A percentile compares a stretch with the other conserved stretches of the same genome.
phyloP scores from a whole-genome alignment of 2,113 vertebrate species.

The Collichthys lucidus region DNA sequence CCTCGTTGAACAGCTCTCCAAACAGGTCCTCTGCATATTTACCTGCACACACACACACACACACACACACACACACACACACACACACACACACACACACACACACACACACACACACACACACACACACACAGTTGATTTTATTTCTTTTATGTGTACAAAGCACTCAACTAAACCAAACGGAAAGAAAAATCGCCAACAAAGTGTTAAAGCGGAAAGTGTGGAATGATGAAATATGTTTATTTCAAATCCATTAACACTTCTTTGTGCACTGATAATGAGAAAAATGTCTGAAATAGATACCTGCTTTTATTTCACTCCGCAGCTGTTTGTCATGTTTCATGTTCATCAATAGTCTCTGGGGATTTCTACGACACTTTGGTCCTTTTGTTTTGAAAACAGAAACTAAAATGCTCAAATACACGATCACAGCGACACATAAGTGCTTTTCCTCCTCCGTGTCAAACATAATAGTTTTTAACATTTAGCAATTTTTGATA shows the following conservation, averaged over 20 bases:
- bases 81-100: too few relatives aligned
- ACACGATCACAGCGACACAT: neutral
- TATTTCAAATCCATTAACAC: neutral
- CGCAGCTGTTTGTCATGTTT: neutral
- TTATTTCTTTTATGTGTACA: too few relatives aligned
- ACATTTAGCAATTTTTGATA: neutral
- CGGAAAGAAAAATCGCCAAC: neutral
- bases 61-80: too few relatives aligned
- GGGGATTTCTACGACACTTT: neutral
- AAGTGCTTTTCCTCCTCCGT: neutral
- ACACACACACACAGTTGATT: neutral
- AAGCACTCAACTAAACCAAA: too few relatives aligned
- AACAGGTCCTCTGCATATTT: slow-evolving; percentile 99
- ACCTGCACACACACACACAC: slow-evolving; percentile 86
- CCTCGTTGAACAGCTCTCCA: slow-evolving; percentile 98
- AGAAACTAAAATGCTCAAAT: neutral
- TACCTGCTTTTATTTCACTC: neutral
- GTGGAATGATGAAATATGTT: neutral
- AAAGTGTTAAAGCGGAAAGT: neutral
- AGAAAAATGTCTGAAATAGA: neutral
- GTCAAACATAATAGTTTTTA: neutral
- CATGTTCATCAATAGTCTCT: neutral
- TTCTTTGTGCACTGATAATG: neutral
- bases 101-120: too few relatives aligned
- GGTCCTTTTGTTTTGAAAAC: neutral